These are phyloP conservation scores for Camponotus pennsylvanicus DNA, from an alignment of 1,140 invertebrate species.

Conservation along the genomic window DNA sequence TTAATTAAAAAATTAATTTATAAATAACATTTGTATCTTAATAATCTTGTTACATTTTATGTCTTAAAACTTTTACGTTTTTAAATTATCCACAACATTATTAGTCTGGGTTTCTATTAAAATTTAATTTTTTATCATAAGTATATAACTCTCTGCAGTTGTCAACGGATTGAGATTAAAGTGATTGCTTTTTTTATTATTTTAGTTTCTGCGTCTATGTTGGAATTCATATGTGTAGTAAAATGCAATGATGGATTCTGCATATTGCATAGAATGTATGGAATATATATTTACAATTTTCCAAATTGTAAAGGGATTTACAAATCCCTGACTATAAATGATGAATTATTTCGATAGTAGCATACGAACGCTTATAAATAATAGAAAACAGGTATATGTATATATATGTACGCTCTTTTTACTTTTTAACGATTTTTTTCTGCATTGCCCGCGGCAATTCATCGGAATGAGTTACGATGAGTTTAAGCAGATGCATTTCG, in stretches of 20 bases:
- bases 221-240: slow-evolving; percentile 6
- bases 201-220: slow-evolving; percentile 5
- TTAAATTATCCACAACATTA: background rate
- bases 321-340: background rate
- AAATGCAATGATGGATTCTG: background rate
- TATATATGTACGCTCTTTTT: background rate
- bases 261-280: background rate
- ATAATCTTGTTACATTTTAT: background rate
- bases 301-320: no score
- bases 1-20: background rate
- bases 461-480: slow-evolving; percentile 9
- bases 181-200: slow-evolving; percentile 2
- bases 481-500: slow-evolving; percentile 29
- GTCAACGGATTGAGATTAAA: background rate
- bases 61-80: background rate
- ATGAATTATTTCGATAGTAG: slow-evolving; percentile 39
- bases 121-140: background rate
- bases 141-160: background rate
- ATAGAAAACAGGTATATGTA: slow-evolving; percentile 14
- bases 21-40: background rate
- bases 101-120: background rate
- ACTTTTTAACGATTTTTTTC: slow-evolving; percentile 8
- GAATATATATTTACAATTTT: background rate
- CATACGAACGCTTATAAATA: slow-evolving; percentile 41
- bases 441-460: slow-evolving; percentile 32